A percentile compares a stretch with the other conserved stretches of the same genome.
Conservation (phyloP, 1,140 invertebrate genomes). For the Drosophila pruinosa region DNA sequence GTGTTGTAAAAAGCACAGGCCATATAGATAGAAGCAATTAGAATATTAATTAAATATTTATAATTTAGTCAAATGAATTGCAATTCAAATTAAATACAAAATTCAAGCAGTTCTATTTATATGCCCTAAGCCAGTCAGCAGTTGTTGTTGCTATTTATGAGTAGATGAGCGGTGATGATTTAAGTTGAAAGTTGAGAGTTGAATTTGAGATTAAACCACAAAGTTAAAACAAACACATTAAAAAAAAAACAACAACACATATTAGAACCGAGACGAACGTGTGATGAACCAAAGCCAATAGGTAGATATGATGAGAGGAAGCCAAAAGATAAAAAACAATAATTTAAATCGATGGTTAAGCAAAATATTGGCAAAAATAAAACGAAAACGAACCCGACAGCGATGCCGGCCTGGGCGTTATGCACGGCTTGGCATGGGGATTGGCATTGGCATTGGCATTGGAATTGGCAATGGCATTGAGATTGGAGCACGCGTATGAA, state of each 20-base stretch:
- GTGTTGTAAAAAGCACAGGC: not conserved
- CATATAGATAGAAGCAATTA: not conserved
- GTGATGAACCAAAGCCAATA: slow-evolving; percentile 29
- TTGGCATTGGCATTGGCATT: slow-evolving; percentile 33
- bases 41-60: too few species aligned
- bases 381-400: slow-evolving; percentile 82
- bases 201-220: slow-evolving; percentile 5
- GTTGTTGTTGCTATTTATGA: not conserved
- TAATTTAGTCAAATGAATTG: not conserved
- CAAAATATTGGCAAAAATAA: slow-evolving; percentile 1
- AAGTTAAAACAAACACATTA: slow-evolving; percentile 5
- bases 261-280: not conserved
- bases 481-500: slow-evolving; percentile 61
- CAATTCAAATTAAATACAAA: not conserved
- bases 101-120: not conserved
- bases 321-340: slow-evolving; percentile 30
- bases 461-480: slow-evolving; percentile 58
- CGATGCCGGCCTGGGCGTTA: slow-evolving; percentile 82
- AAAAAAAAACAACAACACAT: slow-evolving; percentile 3
- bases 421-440: slow-evolving; percentile 70
- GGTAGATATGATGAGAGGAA: slow-evolving; percentile 9
- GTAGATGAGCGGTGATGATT: not conserved
- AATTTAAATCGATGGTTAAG: slow-evolving; percentile 1
- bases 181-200: slow-evolving; percentile 5
- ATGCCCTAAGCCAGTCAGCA: not conserved